Percentiles rank a stretch among this genome's conserved stretches.
These are phyloP conservation scores for Sclerurus mexicanus DNA, from an alignment of 2,113 vertebrate genomes.

Conservation along the genomic window DNA sequence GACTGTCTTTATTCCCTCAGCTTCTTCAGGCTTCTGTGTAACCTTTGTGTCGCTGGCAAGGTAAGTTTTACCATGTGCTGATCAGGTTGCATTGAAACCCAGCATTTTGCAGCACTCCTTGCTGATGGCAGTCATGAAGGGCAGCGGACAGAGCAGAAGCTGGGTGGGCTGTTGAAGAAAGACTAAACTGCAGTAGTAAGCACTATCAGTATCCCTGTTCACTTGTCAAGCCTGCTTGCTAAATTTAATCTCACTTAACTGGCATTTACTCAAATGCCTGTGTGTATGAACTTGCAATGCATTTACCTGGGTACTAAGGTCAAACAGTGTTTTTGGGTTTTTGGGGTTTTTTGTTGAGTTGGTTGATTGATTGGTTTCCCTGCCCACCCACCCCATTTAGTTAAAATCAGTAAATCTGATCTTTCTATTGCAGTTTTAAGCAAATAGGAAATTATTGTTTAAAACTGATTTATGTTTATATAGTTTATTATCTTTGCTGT, in stretches of 20 bases:
- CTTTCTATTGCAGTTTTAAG: neutral
- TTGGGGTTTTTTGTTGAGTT: no score
- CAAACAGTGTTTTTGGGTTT: no score
- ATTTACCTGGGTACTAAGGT: neutral
- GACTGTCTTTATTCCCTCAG: neutral
- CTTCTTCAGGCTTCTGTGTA: neutral
- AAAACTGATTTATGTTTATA: neutral
- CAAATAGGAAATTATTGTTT: neutral
- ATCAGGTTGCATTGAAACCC: neutral
- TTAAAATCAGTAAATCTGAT: neutral
- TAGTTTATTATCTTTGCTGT: neutral
- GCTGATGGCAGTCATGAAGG: neutral
- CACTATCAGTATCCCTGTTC: neutral
- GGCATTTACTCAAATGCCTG: neutral
- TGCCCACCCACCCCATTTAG: no score
- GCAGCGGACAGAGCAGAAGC: neutral
- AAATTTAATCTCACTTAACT: neutral
- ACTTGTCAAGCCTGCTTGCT: neutral
- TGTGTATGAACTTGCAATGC: neutral
- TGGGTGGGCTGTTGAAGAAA: neutral
- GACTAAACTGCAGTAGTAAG: neutral
- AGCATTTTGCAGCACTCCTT: rapidly evolving
- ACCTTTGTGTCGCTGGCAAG: neutral
- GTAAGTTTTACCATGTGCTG: neutral
- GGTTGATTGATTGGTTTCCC: no score